phyloP scores from a whole-genome alignment of 2,888 invertebrate species.

The Apamea epomidion region DNA sequence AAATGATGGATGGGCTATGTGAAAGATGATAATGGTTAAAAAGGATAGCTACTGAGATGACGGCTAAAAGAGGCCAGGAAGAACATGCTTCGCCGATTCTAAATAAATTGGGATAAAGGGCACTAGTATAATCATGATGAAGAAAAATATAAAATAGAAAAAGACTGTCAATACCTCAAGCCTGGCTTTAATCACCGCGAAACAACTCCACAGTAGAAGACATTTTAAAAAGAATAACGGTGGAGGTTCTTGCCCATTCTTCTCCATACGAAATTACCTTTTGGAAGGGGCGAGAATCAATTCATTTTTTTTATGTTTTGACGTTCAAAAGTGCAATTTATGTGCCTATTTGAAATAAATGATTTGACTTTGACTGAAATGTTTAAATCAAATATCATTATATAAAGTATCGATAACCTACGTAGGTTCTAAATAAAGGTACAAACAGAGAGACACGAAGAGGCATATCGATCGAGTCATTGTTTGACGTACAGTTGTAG shows the following conservation, averaged over 20 bases:
- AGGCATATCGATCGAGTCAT: constrained; percentile 53
- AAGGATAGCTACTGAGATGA: not conserved
- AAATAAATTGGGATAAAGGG: not conserved
- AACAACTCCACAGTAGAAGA: not conserved
- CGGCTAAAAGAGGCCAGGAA: not conserved
- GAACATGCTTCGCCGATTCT: not conserved
- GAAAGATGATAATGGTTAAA: not conserved
- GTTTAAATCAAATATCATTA: constrained; percentile 24
- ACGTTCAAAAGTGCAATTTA: no score
- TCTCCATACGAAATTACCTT: not conserved
- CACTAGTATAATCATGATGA: not conserved
- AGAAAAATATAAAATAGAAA: not conserved
- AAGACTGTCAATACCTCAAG: not conserved
- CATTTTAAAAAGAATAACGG: not conserved
- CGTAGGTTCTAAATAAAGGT: constrained; percentile 49
- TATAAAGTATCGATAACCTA: constrained; percentile 3
- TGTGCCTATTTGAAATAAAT: no score
- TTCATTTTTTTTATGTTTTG: no score
- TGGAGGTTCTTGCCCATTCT: not conserved
- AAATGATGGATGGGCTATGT: not conserved
- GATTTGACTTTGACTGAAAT: not conserved
- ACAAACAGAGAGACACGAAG: constrained; percentile 48
- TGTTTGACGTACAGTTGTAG: constrained; percentile 57
- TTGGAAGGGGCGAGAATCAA: no score
- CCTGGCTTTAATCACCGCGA: not conserved